Conservation (phyloP, 1,140 invertebrate species). For the Drosophila pachea region DNA sequence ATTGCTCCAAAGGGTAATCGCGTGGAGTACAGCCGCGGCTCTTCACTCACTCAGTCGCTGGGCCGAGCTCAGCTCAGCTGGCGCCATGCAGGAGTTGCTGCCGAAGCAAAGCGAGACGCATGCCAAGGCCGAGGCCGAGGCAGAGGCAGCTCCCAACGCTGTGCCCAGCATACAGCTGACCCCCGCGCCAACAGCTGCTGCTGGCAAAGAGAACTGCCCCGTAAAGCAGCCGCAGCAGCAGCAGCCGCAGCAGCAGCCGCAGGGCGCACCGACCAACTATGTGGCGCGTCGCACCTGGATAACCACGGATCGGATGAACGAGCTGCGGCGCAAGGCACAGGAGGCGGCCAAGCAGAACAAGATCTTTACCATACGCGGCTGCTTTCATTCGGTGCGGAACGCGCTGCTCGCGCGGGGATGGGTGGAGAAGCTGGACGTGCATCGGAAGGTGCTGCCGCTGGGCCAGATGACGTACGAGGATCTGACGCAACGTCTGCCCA, state of each 20-base stretch:
- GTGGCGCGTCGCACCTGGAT: constrained; percentile 78
- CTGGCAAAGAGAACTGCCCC: not conserved
- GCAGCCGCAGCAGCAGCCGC: constrained; percentile 40
- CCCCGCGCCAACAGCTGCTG: constrained; percentile 19
- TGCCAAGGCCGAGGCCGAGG: constrained; percentile 6
- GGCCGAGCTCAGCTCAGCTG: constrained; percentile 48
- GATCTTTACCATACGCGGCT: constrained; percentile 80
- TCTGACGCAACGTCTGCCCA: constrained; percentile 71
- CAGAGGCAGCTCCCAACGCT: constrained; percentile 9
- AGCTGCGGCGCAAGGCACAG: constrained; percentile 79
- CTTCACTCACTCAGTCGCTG: constrained; percentile 44
- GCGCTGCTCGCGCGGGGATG: constrained; percentile 82
- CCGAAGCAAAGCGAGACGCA: constrained; percentile 33
- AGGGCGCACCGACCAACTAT: constrained; percentile 64
- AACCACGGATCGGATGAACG: constrained; percentile 79
- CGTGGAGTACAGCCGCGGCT: too few species aligned
- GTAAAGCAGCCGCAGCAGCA: not conserved
- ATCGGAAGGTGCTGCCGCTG: constrained; percentile 76
- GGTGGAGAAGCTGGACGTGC: constrained; percentile 83
- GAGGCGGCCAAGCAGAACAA: constrained; percentile 80
- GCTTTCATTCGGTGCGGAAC: constrained; percentile 73
- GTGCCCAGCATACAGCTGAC: constrained; percentile 60
- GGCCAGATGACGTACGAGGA: constrained; percentile 76
- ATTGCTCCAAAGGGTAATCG: too few species aligned
- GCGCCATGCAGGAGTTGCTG: constrained; percentile 50